Conservation (phyloP, 2,113 vertebrate species). For the Albula goreensis region DNA sequence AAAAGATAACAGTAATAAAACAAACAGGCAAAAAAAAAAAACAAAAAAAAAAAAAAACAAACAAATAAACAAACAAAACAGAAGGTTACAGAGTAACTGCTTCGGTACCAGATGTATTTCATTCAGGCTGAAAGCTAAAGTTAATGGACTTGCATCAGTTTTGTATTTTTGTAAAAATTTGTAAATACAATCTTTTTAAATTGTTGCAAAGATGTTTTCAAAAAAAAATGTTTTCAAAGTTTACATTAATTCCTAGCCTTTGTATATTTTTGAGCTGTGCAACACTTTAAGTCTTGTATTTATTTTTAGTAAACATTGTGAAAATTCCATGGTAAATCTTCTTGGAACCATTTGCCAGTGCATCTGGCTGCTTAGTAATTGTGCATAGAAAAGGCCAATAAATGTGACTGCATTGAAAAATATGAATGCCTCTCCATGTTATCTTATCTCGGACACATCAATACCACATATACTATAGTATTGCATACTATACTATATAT, state of each 20-base stretch:
- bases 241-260: slow-evolving; percentile 97
- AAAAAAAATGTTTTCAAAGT: slow-evolving; percentile 86
- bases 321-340: slow-evolving; percentile 92
- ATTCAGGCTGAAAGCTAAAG: slow-evolving; percentile 86
- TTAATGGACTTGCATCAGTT: slow-evolving; percentile 95
- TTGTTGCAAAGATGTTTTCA: slow-evolving; percentile 84
- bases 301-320: slow-evolving; percentile 96
- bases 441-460: slow-evolving; percentile 34
- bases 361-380: slow-evolving; percentile 90
- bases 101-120: slow-evolving; percentile 86
- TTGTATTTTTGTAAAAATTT: slow-evolving; percentile 99
- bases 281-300: slow-evolving; percentile 95
- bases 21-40: slow-evolving; percentile 34
- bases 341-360: slow-evolving; percentile 82
- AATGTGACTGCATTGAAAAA: slow-evolving; percentile 92
- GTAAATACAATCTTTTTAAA: slow-evolving; percentile 98
- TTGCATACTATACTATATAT: too few species aligned
- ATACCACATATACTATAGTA: too few species aligned
- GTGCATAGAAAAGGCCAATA: slow-evolving; percentile 97
- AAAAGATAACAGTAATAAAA: slow-evolving; percentile 52
- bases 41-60: slow-evolving; percentile 40
- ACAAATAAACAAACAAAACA: slow-evolving; percentile 31
- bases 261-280: slow-evolving; percentile 98
- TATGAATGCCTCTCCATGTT: slow-evolving; percentile 38
- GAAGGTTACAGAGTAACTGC: slow-evolving; percentile 81